Base-by-base conservation (phyloP, 2,113 vertebrate species). In the Lagopus leucura region DNA sequence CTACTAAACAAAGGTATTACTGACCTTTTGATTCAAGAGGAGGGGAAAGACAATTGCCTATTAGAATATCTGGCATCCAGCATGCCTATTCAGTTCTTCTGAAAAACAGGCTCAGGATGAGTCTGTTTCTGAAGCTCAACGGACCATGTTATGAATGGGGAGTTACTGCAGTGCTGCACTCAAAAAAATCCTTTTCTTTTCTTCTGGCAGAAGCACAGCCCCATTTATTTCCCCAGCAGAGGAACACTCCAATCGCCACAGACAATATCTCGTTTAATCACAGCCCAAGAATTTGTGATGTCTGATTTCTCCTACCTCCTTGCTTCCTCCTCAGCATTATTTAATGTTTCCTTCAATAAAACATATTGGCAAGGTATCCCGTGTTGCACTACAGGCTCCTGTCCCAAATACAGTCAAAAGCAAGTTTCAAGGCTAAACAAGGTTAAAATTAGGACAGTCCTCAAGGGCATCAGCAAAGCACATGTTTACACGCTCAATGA, bases 91-190 rank as follows among this genome's bases (percentile, higher is more conserved):
- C 13, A 52, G 3, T 24, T 27, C 27, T 30, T 65, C 27, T 32
- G 79, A 17, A 75, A 87, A 82, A 36, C 28, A 76, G 4, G 25
- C 5, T 82, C 20, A 54, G 32, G 71, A 45, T 28, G 8, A 18
- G 24, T 22, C 32, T 74, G 25, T 32, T 74, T 64, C 57, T 64
- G 14, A 34, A 88, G 38, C 16, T 76, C 47, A 38, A 18, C 30
- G 54, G 21, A 43, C 17, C 24, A 17, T 5, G 14, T 1, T 24
- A 21, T 7, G 32, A 86, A 70, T 0, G 0, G 4, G 3, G 13
- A 88, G 5, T 71, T 70, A 28, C 11, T 63, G 45, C 11, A 54
- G 4, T 15, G 20, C 8, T 73, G 34, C 5, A 42, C 24, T 18
- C 42, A 50, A n/a, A 58, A 43, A 72, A 69, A 1, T 36, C 19